phyloP scores from a whole-genome alignment of 2,113 vertebrate species.

The Holacanthus passer region DNA sequence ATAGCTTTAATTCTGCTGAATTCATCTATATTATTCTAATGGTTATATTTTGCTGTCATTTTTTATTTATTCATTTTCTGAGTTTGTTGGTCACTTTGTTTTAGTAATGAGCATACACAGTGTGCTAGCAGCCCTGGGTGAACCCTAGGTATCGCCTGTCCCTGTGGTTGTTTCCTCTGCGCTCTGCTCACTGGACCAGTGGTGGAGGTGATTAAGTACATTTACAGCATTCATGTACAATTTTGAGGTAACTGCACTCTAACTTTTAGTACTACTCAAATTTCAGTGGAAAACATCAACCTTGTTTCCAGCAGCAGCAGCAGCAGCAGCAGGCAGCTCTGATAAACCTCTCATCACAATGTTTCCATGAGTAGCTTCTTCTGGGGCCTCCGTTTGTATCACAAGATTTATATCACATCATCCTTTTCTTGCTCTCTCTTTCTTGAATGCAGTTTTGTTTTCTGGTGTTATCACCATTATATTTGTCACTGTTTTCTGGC shows the following conservation, averaged over 20 bases:
- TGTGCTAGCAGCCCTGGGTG: not conserved
- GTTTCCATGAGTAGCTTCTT: too few relatives aligned
- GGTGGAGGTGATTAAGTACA: not conserved
- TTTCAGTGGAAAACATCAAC: too few relatives aligned
- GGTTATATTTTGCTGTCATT: not conserved
- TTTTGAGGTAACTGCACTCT: too few relatives aligned
- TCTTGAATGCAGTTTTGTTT: not conserved
- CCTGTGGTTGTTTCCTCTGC: not conserved
- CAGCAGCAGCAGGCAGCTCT: too few relatives aligned
- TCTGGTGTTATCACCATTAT: too few relatives aligned
- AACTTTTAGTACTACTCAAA: too few relatives aligned
- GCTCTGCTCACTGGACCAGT: not conserved
- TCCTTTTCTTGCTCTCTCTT: too few relatives aligned
- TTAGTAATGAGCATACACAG: not conserved
- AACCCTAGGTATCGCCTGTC: not conserved
- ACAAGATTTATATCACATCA: too few relatives aligned
- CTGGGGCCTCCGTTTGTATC: too few relatives aligned
- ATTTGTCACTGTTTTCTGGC: too few relatives aligned
- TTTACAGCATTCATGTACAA: not conserved
- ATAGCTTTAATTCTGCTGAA: not conserved
- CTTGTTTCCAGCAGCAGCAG: too few relatives aligned
- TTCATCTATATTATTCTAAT: not conserved
- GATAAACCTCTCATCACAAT: too few relatives aligned
- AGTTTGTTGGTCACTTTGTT: not conserved
- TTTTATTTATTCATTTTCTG: not conserved